Evolutionary conservation across 2,113 vertebrate genomes (phyloP), one percentile per base, ranked within the genome.

Genomic region (Phaethornis superciliosus): DNA sequence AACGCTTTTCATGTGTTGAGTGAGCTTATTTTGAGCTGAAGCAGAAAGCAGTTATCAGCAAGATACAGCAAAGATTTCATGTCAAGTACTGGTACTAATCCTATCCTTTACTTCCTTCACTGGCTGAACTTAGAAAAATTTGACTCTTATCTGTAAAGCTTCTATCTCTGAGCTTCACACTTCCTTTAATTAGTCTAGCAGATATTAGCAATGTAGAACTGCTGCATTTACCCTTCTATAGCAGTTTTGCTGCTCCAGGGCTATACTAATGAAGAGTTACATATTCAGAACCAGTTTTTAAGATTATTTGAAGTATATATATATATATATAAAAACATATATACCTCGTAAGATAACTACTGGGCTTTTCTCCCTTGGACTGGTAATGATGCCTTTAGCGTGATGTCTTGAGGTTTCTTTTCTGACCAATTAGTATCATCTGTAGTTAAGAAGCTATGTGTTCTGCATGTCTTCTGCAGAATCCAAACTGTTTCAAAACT

Each of bases 1-100:
- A 22, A 47, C 51, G 56, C 7, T 9, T 28, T 88, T 71, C 7
- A 47, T 49, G n/a, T 44, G 2, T 23, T 32, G 0, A 2, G 0
- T 37, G 23, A 64, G 21, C 6, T 42, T 69, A 14, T 63, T 77
- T 51, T 93, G 68, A 81, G 81, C 26, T 81, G 76, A 68, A 40
- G 40, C 60, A 37, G 18, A 26, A n/a, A 60, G 64, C 51, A n/a
- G 52, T 15, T 42, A 9, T 12, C 10, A 27, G 63, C 21, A 52
- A 46, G 35, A 21, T 1, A 47, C 4, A 67, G 18, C 47, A 52
- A 0, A 30, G 27, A 6, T 55, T 67, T 67, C 37, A n/a, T 58
- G n/a, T 9, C 42, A 76, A 3, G 8, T 55, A 6, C 10, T 77
- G 18, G 2, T 65, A 42, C 27, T 40, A 56, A 27, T 85, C 47